Conservation (phyloP, 2,888 invertebrate genomes). For the Melanargia galathea region DNA sequence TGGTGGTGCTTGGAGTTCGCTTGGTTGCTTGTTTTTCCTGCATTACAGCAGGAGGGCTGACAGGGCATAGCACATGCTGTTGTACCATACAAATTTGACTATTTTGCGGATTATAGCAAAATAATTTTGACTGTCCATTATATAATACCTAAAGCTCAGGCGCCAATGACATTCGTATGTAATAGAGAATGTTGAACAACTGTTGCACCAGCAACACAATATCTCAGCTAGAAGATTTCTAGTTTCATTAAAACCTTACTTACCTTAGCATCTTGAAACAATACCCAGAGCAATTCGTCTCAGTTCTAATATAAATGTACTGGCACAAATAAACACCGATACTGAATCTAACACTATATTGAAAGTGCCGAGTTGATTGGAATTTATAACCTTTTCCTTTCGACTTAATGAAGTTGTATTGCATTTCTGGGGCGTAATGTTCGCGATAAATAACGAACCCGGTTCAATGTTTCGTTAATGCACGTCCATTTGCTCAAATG, state of each 20-base stretch:
- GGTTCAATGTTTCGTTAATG: slow-evolving; percentile 48
- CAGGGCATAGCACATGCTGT: too few species aligned
- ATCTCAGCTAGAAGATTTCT: too few species aligned
- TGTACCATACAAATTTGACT: too few species aligned
- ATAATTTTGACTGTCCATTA: too few species aligned
- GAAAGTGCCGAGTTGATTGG: slow-evolving; percentile 53
- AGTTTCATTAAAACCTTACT: slow-evolving; percentile 3
- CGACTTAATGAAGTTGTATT: slow-evolving; percentile 63
- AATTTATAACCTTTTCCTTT: slow-evolving; percentile 58
- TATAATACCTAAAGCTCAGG: background rate
- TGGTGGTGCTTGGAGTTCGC: too few species aligned
- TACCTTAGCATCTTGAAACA: background rate
- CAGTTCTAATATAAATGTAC: slow-evolving; percentile 38
- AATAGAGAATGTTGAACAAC: background rate
- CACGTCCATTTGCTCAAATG: slow-evolving; percentile 39
- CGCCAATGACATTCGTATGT: background rate
- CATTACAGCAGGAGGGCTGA: too few species aligned
- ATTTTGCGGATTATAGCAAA: too few species aligned
- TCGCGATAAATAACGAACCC: slow-evolving; percentile 54
- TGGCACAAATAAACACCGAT: slow-evolving; percentile 39
- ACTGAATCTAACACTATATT: slow-evolving; percentile 49
- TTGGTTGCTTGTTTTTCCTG: too few species aligned
- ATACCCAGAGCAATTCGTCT: slow-evolving; percentile 26
- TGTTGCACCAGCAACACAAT: background rate
- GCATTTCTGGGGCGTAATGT: slow-evolving; percentile 54